A percentile compares a stretch with the other conserved stretches of the same genome.
Conservation (phyloP, 1,140 invertebrate genomes). For the Notospermus geniculatus region DNA sequence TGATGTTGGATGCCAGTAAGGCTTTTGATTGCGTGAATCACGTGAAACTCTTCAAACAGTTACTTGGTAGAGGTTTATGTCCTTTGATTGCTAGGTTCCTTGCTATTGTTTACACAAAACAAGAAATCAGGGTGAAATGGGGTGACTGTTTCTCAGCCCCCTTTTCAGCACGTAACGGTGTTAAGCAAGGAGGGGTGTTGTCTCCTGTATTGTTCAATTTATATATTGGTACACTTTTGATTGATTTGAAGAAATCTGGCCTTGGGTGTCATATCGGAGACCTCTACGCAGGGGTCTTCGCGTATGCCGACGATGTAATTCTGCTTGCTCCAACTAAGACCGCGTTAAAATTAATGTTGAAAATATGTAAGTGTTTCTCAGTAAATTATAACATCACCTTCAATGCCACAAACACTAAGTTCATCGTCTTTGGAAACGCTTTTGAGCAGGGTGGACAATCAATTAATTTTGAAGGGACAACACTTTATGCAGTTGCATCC, state of each 20-base stretch:
- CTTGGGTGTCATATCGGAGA: neutral
- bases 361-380: too few relatives aligned
- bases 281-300: neutral
- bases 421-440: too few relatives aligned
- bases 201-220: neutral
- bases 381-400: too few relatives aligned
- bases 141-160: neutral
- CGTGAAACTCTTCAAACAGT: neutral
- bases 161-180: neutral
- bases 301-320: neutral
- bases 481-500: too few relatives aligned
- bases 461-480: too few relatives aligned
- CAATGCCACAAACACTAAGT: too few relatives aligned
- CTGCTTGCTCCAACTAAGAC: neutral
- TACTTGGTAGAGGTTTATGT: neutral
- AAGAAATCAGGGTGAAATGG: conserved; percentile 1
- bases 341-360: too few relatives aligned
- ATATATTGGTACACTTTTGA: neutral
- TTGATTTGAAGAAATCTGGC: neutral
- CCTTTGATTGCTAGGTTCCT: neutral
- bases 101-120: neutral
- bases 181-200: conserved; percentile 5
- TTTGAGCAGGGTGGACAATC: too few relatives aligned
- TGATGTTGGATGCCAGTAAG: conserved; percentile 6
- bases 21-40: conserved; percentile 4